Evolutionary conservation across 2,888 invertebrate genomes (phyloP).

Genomic region (Drosophila lutescens): DNA sequence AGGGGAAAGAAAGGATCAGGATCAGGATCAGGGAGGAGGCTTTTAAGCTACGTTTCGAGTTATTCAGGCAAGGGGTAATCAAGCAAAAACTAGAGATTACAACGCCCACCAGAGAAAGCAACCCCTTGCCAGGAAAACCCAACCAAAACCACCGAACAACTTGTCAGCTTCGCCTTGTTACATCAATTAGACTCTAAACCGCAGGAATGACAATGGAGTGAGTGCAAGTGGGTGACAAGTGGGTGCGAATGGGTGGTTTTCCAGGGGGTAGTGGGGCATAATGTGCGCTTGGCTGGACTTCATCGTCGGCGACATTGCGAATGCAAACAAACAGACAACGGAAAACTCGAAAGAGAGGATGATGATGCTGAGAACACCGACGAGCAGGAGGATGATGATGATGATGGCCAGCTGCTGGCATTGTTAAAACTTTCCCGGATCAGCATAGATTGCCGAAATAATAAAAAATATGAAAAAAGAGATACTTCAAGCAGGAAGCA

Average conservation of each 20-base stretch:
- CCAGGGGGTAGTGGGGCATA: slow-evolving; percentile 47
- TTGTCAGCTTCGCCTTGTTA: slow-evolving; percentile 51
- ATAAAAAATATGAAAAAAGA: slow-evolving; percentile 9
- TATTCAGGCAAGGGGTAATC: slow-evolving; percentile 68
- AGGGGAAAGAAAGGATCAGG: slow-evolving; percentile 38
- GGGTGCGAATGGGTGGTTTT: slow-evolving; percentile 33
- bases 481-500: slow-evolving; percentile 32
- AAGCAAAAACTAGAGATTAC: slow-evolving; percentile 71
- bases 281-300: slow-evolving; percentile 60
- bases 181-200: slow-evolving; percentile 65
- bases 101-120: slow-evolving; percentile 22
- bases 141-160: slow-evolving; percentile 19
- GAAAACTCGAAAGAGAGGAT: slow-evolving; percentile 24
- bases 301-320: slow-evolving; percentile 35
- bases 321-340: slow-evolving; percentile 48
- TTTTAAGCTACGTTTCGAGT: slow-evolving; percentile 54
- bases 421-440: slow-evolving; percentile 83
- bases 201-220: slow-evolving; percentile 38
- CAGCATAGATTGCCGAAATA: slow-evolving; percentile 65
- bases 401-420: slow-evolving; percentile 71
- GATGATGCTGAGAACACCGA: slow-evolving; percentile 46
- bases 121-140: neutral
- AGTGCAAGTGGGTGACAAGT: slow-evolving; percentile 1
- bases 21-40: slow-evolving; percentile 9
- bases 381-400: slow-evolving; percentile 48